These are phyloP conservation scores for Osmoderma eremita DNA, from an alignment of 2,888 invertebrate species.

Conservation along the genomic window DNA sequence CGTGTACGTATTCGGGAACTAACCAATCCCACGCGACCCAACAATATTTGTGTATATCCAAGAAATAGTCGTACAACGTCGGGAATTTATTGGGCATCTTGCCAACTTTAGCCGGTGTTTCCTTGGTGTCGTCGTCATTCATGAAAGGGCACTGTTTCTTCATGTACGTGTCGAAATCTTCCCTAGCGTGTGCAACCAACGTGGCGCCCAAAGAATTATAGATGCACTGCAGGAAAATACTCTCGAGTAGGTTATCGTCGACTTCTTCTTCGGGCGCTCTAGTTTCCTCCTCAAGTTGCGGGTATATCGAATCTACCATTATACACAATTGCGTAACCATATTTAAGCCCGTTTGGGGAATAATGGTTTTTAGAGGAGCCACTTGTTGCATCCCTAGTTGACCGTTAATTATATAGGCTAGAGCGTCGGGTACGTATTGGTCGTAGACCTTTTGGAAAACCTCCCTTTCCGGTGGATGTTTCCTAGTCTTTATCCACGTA, in stretches of 20 bases:
- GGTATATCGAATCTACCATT: conserved; percentile 79
- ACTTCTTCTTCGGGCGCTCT: conserved; percentile 65
- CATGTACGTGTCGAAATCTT: conserved; percentile 81
- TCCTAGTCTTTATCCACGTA: conserved; percentile 76
- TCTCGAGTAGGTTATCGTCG: conserved; percentile 72
- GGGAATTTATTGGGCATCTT: conserved; percentile 79
- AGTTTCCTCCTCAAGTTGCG: conserved; percentile 61
- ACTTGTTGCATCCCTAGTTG: conserved; percentile 79
- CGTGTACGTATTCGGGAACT: conserved; percentile 80
- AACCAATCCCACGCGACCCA: conserved; percentile 91
- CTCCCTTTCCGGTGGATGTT: conserved; percentile 64
- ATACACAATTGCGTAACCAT: conserved; percentile 86
- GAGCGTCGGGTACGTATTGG: conserved; percentile 77
- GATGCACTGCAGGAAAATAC: conserved; percentile 78
- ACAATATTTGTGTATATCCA: conserved; percentile 71
- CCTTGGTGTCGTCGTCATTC: conserved; percentile 72
- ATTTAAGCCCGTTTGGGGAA: conserved; percentile 86
- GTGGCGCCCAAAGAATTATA: conserved; percentile 89
- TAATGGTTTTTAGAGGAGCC: conserved; percentile 80
- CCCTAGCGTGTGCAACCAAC: conserved; percentile 74
- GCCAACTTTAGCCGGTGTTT: conserved; percentile 71
- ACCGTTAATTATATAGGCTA: conserved; percentile 77
- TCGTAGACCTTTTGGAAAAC: conserved; percentile 72
- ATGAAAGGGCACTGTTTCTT: conserved; percentile 80
- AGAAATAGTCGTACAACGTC: conserved; percentile 84